Evolutionary conservation across 2,113 vertebrate genomes (phyloP), one percentile per base, ranked within the genome.

Genomic region (Zosterops pallidus): DNA sequence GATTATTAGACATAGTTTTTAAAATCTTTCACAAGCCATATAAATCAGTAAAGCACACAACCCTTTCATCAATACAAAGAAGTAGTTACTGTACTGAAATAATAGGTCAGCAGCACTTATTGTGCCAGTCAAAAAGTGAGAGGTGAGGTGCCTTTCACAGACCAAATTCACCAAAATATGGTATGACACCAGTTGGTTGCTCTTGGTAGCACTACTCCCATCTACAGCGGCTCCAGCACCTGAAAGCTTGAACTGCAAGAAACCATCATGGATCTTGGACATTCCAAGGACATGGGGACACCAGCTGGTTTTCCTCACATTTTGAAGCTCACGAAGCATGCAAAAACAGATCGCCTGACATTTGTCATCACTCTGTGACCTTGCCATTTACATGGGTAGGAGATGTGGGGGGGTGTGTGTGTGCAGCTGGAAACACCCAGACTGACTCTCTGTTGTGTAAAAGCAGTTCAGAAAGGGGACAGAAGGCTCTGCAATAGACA

Each of bases 391-490:
- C 9, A 1, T 6, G 23, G 5, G 19, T 18, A 28, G 31, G 21
- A 39, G 22, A 9, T 7, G 7, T 29, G 52, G 18, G 16, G 6
- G 19, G 5, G 5, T 29, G 29, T 2, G 1, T 14, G 15, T 37
- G 19, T 24, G 25, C 62, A 71, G 4, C 0, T 52, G 59, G 35
- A 19, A 5, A 9, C 29, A 29, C 14, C 6, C 12, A 6, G 42
- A 21, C 29, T 39, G 33, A 13, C 16, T 41, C 35, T 62, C 12
- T 67, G 7, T 41, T 92, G 64, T 0, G 1, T 64, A 55, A 62
- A 78, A 49, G 14, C 6, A 2, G 20, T n/a, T 81, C 68, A 65
- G 57, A 56, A 75, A 31, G 9, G 11, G 39, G 22, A 17, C 14
- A 70, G 31, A 67, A 47, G 12, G 29, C 29, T 57, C 47, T 88